Evolutionary conservation across 2,888 invertebrate species (phyloP), one percentile per base, ranked within the genome.

Genomic region (Yponomeuta cagnagella): DNA sequence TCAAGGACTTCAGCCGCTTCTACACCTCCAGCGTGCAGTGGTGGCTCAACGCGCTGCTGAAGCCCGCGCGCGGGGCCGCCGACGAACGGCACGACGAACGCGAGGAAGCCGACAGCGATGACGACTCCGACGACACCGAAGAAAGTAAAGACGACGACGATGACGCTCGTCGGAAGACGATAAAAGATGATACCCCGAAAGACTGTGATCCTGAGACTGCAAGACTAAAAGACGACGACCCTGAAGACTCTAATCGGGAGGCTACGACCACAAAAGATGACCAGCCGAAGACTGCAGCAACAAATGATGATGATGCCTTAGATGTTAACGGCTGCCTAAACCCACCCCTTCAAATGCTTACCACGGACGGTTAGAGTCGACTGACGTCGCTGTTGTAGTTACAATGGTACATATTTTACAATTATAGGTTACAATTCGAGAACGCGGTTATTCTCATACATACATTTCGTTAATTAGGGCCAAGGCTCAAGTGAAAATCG

Each of bases 1-100:
- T 83, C 74, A 74, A 76, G 31, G 82, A 85, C 15, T 85, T 88
- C 72, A 87, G 86, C 2, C 81, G 77, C 70, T 88, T 86, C 76
- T 82, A 82, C 73, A 74, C 78, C 23, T 75, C 80, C 2, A 73
- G 77, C 2, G 73, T 83, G 73, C 81, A 82, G 48, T 74, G 72
- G 48, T 89, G 88, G 89, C 77, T 83, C 48, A 71, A 73, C 2
- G 74, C 74, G 4, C 73, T 87, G 43, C 63, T 85, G 65, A 77
- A 73, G 67, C 79, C 80, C 1, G 52, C 15, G 1, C 52, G 6
- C 2, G 52, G 10, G 1, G 52, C 4, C 10, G 10, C 10, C 52
- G 10, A 12, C 6, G 52, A 12, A 8, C 52, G 52, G 10, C 52
- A 3, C 9, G 8, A 43, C 43, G 43, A 43, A 43, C 5, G 6